Evolutionary conservation across 2,797 vertebrate genomes (phyloP).

Genomic region (Sparidentex hasta): DNA sequence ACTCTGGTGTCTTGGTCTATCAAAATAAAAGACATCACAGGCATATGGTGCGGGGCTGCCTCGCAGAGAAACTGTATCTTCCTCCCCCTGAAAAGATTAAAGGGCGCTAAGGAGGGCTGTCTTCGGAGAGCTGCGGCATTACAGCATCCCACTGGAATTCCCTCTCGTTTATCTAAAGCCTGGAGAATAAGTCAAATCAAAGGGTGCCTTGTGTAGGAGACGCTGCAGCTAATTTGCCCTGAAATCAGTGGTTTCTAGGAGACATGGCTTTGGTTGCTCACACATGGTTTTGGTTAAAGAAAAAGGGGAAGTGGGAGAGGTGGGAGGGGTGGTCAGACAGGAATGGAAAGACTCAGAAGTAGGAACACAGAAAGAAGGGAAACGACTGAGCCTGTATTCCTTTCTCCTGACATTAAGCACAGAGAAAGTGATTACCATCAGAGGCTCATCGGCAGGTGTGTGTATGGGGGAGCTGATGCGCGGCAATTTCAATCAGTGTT

Average conservation of each 20-base stretch:
- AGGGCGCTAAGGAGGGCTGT: conserved; percentile 63
- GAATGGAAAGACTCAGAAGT: conserved; percentile 59
- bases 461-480: conserved; percentile 7
- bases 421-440: conserved; percentile 43
- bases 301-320: conserved; percentile 51
- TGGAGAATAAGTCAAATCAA: conserved; percentile 84
- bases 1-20: conserved; percentile 65
- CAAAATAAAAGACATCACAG: conserved; percentile 75
- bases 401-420: conserved; percentile 41
- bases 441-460: conserved; percentile 36
- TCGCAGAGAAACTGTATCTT: conserved; percentile 62
- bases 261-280: conserved; percentile 81
- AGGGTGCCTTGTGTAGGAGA: conserved; percentile 79
- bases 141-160: conserved; percentile 81
- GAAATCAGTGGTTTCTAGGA: conserved; percentile 85
- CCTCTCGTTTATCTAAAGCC: conserved; percentile 78
- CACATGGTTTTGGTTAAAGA: conserved; percentile 88
- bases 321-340: conserved; percentile 49
- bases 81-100: conserved; percentile 77
- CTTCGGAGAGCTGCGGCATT: conserved; percentile 71
- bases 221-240: conserved; percentile 88
- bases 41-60: conserved; percentile 48
- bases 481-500: conserved; percentile 28
- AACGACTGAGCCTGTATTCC: conserved; percentile 55
- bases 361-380: conserved; percentile 74